Base-by-base conservation (phyloP, 2,113 vertebrate species). In the Lophotis ruficrista region DNA sequence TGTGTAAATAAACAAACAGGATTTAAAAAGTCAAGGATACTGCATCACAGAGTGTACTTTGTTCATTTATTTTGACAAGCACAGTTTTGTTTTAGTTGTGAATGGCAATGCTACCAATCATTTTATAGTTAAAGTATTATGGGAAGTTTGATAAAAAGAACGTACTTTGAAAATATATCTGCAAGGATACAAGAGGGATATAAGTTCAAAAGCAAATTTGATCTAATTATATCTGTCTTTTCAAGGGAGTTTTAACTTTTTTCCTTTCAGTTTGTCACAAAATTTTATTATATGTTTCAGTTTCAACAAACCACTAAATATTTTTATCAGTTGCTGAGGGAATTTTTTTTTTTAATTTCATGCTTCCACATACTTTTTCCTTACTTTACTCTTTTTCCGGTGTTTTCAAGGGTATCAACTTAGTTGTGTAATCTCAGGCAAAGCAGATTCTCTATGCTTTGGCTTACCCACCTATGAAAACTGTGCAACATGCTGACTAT, bases 21-120 rank as follows among this genome's bases (percentile, higher is more conserved):
- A 96, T 96, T 95, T 0, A 84, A 96, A 75, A 94, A 97, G 91
- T 93, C 93, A 96, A 95, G 94, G 93, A 94, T 96, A 89, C 38
- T 64, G 82, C 61, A 87, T 51, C 51, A 87, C 50, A 86, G 48
- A 82, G 69, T 77, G 50, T 91, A 84, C 77, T 68, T 82, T 78
- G 60, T 71, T 96, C 47, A 84, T 90, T 90, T 83, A 75, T 66
- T 83, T 91, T 94, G 83, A 96, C 89, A 92, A 87, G 76, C 38
- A 58, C 7, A 33, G 35, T 73, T 91, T 87, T 83, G 47, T 73
- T 95, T 84, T 87, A 89, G 60, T 87, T 82, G 56, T 62, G 60
- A 92, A 82, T 65, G 91, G 71, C 51, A 83, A 78, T 6, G 12
- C 30, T 51, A 66, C 35, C 9, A 43, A 81, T 19, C 41, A 83